These are phyloP conservation scores for Allophyes oxyacanthae DNA, from an alignment of 2,888 invertebrate genomes.

Conservation along the genomic window DNA sequence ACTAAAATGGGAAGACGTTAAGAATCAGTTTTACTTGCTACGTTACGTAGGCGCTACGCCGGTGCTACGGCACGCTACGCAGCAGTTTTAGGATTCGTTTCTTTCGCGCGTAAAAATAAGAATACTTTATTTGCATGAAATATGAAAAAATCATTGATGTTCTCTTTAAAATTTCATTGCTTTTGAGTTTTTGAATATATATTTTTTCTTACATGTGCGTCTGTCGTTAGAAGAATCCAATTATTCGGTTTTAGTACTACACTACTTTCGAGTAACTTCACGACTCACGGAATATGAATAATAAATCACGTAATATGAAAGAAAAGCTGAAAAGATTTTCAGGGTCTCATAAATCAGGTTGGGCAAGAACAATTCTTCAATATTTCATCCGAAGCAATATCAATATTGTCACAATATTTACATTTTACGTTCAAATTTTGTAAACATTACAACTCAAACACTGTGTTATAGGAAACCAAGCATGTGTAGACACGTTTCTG, in stretches of 20 bases:
- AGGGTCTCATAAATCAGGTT: slow-evolving; percentile 25
- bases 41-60: slow-evolving; percentile 26
- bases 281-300: no score
- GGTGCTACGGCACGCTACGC: slow-evolving; percentile 37
- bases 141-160: no score
- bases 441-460: slow-evolving; percentile 41
- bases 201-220: no score
- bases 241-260: no score
- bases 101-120: no score
- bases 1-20: not conserved
- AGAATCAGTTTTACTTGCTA: slow-evolving; percentile 8
- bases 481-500: slow-evolving; percentile 31
- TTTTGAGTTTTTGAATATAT: no score
- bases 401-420: slow-evolving; percentile 33
- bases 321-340: slow-evolving; percentile 1
- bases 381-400: slow-evolving; percentile 26
- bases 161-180: no score
- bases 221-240: no score
- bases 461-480: slow-evolving; percentile 38
- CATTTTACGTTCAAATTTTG: slow-evolving; percentile 30
- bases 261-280: no score
- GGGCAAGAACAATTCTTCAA: slow-evolving; percentile 30
- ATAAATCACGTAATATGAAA: slow-evolving; percentile 5
- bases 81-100: not conserved
- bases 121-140: no score